Evolutionary conservation across 2,888 invertebrate genomes (phyloP).

Genomic region (Chalcis sispes): DNA sequence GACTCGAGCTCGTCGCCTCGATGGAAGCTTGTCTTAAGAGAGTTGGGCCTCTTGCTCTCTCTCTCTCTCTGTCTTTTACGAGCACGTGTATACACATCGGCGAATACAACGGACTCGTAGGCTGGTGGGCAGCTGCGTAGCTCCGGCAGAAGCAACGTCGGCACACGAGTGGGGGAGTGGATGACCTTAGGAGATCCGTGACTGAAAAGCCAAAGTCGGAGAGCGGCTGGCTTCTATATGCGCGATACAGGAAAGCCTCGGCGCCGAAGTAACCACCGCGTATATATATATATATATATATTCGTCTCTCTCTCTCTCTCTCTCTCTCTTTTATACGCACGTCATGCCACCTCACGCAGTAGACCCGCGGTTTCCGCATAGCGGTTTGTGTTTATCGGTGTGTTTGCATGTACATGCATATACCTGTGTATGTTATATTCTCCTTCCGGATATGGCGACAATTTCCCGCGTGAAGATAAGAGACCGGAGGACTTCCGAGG

Average conservation of each 20-base stretch:
- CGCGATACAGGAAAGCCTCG: neutral
- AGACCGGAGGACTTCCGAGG: too few species aligned
- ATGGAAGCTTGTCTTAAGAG: too few species aligned
- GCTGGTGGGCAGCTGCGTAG: too few species aligned
- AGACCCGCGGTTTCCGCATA: conserved; percentile 1
- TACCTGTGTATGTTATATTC: conserved; percentile 1
- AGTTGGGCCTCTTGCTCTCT: too few species aligned
- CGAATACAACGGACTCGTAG: too few species aligned
- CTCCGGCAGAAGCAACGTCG: too few species aligned
- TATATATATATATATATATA: neutral
- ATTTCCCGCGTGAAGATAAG: conserved; percentile 21
- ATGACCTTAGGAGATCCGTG: conserved; percentile 67
- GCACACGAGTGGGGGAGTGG: conserved; percentile 49
- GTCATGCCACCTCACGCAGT: conserved; percentile 13
- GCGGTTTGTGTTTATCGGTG: neutral
- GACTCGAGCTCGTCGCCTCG: too few species aligned
- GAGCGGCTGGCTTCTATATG: neutral
- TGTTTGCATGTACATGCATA: neutral
- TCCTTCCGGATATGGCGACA: conserved; percentile 36
- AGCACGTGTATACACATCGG: too few species aligned
- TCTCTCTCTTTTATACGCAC: too few species aligned
- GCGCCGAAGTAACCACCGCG: neutral
- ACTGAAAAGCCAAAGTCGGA: conserved; percentile 65
- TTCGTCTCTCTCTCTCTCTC: too few species aligned
- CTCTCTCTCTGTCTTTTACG: too few species aligned